These are phyloP conservation scores for Hesperophylax magnus DNA, from an alignment of 1,140 invertebrate species.

Conservation along the genomic window DNA sequence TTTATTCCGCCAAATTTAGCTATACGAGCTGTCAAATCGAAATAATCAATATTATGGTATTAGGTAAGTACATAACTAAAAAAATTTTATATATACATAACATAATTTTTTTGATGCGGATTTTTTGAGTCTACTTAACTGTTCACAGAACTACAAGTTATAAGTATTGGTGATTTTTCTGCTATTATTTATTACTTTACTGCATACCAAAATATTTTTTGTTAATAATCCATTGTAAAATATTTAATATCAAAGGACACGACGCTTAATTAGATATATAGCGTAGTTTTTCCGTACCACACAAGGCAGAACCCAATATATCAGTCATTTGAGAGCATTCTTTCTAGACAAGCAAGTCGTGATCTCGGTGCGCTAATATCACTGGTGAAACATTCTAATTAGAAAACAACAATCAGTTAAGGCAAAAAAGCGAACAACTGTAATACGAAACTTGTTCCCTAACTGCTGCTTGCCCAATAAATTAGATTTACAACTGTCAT, in stretches of 20 bases:
- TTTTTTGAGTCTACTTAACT: too few relatives aligned
- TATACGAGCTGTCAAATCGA: too few relatives aligned
- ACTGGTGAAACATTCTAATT: constrained; percentile 45
- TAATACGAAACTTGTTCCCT: constrained; percentile 4
- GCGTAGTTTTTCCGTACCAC: not conserved
- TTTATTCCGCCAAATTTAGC: too few relatives aligned
- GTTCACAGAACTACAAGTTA: too few relatives aligned
- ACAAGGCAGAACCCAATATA: constrained; percentile 24
- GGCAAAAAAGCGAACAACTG: constrained; percentile 26
- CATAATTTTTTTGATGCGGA: too few relatives aligned
- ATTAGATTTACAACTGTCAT: constrained; percentile 46
- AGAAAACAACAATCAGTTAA: constrained; percentile 41
- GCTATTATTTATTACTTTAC: not conserved
- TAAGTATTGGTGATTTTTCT: too few relatives aligned
- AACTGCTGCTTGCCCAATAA: constrained; percentile 30
- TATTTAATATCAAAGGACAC: constrained; percentile 23
- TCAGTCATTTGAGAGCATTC: constrained; percentile 30
- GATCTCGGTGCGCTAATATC: constrained; percentile 42
- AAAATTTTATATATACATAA: too few relatives aligned
- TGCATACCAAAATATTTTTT: not conserved
- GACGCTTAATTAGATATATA: constrained; percentile 14
- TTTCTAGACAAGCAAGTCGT: constrained; percentile 36
- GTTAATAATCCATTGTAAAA: not conserved
- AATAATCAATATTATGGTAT: too few relatives aligned
- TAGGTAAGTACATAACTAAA: too few relatives aligned